Conservation (phyloP, 2,888 invertebrate genomes). For the Clanis bilineata region DNA sequence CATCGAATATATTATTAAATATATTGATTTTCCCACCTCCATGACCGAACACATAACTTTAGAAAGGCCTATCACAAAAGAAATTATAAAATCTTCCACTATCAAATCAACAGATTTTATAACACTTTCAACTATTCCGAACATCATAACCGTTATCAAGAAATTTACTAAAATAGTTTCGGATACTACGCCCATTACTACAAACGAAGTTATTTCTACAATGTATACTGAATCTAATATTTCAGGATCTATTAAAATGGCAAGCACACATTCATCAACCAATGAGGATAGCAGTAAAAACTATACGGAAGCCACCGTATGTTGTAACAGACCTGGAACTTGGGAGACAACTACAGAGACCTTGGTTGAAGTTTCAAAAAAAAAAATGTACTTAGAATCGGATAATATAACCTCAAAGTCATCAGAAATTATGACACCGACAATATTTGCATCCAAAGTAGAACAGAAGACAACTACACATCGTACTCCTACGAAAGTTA, state of each 20-base stretch:
- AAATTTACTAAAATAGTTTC: background rate
- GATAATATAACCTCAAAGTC: background rate
- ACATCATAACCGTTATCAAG: background rate
- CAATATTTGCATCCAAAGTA: background rate
- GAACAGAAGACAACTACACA: background rate
- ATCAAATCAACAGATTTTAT: background rate
- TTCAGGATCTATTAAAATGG: background rate
- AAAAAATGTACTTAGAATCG: background rate
- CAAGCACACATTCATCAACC: slow-evolving; percentile 4
- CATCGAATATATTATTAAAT: slow-evolving; percentile 16
- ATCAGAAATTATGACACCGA: background rate
- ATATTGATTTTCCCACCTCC: background rate
- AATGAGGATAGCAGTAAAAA: background rate
- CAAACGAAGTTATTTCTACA: background rate
- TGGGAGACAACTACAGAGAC: slow-evolving; percentile 26
- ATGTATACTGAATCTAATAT: background rate
- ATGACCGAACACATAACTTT: background rate
- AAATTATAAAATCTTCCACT: background rate
- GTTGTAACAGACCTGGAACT: slow-evolving; percentile 29
- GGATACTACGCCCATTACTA: background rate
- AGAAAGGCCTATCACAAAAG: background rate
- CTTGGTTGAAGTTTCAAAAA: background rate
- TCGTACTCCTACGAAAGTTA: background rate
- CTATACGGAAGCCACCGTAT: slow-evolving; percentile 16
- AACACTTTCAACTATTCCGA: background rate